Evolutionary conservation across 2,888 invertebrate species (phyloP).

Genomic region (Heliconius erato): DNA sequence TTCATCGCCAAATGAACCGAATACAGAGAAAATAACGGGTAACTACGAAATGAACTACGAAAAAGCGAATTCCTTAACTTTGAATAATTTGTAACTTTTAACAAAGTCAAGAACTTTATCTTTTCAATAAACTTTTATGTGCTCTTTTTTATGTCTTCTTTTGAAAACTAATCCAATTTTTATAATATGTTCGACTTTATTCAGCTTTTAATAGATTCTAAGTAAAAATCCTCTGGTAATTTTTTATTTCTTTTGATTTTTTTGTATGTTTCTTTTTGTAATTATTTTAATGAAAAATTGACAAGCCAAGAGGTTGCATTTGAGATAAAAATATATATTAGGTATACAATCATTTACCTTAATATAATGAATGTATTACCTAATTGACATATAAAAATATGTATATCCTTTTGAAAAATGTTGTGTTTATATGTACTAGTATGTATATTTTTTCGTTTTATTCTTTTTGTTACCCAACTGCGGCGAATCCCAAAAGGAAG

Average conservation of each 20-base stretch:
- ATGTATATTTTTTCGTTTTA: too few species aligned
- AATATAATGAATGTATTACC: too few species aligned
- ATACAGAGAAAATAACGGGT: constrained; percentile 42
- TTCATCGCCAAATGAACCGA: constrained; percentile 36
- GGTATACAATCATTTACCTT: too few species aligned
- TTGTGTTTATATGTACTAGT: too few species aligned
- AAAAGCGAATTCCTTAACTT: constrained; percentile 45
- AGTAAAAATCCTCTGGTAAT: constrained; percentile 15
- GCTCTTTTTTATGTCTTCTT: constrained; percentile 44
- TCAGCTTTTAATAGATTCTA: constrained; percentile 30
- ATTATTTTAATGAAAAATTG: too few species aligned
- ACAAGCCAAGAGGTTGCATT: too few species aligned
- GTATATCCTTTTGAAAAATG: too few species aligned
- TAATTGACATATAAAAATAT: too few species aligned
- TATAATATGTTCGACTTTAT: constrained; percentile 31
- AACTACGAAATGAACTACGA: background rate
- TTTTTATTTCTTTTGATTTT: background rate
- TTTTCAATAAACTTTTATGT: constrained; percentile 49
- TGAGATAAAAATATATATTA: too few species aligned
- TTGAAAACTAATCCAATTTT: constrained; percentile 44
- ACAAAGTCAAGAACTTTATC: constrained; percentile 48
- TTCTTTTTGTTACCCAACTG: too few species aligned
- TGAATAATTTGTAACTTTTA: constrained; percentile 49
- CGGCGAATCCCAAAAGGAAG: too few species aligned
- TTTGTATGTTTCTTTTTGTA: background rate